phyloP scores from a whole-genome alignment of 2,113 vertebrate species.

The Nothocercus nigrocapillus region DNA sequence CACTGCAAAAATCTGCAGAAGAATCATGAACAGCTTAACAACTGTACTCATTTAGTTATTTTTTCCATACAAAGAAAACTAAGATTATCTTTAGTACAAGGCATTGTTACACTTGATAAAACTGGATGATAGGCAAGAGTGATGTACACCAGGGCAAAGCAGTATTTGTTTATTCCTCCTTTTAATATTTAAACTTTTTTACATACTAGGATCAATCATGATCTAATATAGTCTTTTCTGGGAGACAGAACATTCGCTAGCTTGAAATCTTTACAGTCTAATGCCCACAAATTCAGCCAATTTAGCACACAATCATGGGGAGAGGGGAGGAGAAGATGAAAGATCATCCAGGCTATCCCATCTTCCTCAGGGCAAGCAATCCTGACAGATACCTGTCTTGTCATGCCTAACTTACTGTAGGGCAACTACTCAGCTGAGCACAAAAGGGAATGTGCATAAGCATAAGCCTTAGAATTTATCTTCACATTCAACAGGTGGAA shows the following conservation, averaged over 20 bases:
- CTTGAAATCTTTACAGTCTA: not conserved
- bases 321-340: not conserved
- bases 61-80: not conserved
- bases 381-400: not conserved
- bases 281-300: not conserved
- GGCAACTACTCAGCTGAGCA: not conserved
- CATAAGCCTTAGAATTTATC: not conserved
- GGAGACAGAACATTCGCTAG: not conserved
- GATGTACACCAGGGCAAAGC: not conserved
- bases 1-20: not conserved
- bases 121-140: not conserved
- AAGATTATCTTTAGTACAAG: not conserved
- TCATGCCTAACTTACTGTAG: not conserved
- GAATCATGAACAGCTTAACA: accelerated
- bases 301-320: not conserved
- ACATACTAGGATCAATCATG: accelerated
- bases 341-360: not conserved
- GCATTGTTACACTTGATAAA: not conserved
- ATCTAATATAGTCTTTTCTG: not conserved
- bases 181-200: not conserved
- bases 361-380: not conserved
- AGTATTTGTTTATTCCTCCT: not conserved
- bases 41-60: not conserved
- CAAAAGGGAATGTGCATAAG: not conserved
- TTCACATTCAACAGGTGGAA: not conserved